A percentile compares a stretch with the other conserved stretches of the same genome.
Conservation (phyloP, 2,113 vertebrate genomes). For the Heterocephalus glaber region DNA sequence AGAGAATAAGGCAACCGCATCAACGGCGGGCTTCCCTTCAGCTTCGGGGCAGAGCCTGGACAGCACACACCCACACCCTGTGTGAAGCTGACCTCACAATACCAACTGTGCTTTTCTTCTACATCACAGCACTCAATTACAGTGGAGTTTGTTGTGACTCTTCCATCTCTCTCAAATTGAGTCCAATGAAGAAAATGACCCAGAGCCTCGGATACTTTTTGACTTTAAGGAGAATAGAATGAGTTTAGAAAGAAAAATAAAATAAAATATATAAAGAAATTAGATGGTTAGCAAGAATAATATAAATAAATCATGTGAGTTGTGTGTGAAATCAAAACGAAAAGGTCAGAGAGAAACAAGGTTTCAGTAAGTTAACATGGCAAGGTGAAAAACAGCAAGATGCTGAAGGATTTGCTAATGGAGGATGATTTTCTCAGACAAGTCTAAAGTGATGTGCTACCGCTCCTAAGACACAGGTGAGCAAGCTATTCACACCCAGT, state of each 20-base stretch:
- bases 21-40: accelerated
- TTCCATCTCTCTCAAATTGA: background rate
- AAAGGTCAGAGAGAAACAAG: background rate
- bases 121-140: background rate
- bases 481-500: background rate
- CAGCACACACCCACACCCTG: background rate
- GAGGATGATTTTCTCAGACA: background rate
- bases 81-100: background rate
- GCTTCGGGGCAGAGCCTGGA: background rate
- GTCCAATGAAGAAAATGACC: background rate
- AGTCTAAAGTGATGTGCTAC: accelerated
- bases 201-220: background rate
- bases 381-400: background rate
- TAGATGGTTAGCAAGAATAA: background rate
- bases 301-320: background rate
- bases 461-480: accelerated
- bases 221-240: background rate
- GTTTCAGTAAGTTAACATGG: background rate
- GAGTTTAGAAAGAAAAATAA: background rate
- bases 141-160: background rate
- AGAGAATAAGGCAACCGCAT: background rate
- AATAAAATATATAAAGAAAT: background rate
- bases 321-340: slow-evolving; percentile 15
- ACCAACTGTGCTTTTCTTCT: background rate
- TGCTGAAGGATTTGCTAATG: background rate